phyloP scores from a whole-genome alignment of 1,140 invertebrate species.

The Drosophila setifemur region DNA sequence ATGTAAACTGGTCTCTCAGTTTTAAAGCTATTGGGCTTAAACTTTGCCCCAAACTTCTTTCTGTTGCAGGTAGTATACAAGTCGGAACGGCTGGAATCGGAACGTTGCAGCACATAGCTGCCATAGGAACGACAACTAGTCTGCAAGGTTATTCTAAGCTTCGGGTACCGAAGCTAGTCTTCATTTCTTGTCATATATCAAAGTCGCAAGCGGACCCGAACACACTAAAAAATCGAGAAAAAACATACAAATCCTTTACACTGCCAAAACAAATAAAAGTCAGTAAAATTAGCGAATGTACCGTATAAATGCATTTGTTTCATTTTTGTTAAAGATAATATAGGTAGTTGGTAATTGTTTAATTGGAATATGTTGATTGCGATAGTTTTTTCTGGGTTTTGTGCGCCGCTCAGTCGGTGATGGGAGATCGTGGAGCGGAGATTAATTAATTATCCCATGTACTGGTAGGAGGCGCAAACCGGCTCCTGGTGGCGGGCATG shows the following conservation, averaged over 20 bases:
- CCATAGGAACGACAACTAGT: too few relatives aligned
- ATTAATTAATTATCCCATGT: slow-evolving; percentile 85
- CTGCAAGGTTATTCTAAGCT: too few relatives aligned
- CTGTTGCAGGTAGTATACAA: too few relatives aligned
- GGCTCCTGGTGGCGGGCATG: slow-evolving; percentile 75
- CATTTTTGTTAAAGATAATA: slow-evolving; percentile 35
- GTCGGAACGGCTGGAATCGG: too few relatives aligned
- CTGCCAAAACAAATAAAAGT: neutral
- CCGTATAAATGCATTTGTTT: slow-evolving; percentile 42
- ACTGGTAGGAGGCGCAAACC: slow-evolving; percentile 88
- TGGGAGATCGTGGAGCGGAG: neutral
- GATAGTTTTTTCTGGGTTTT: slow-evolving; percentile 7
- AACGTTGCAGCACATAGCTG: too few relatives aligned
- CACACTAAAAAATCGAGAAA: neutral
- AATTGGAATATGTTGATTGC: slow-evolving; percentile 53
- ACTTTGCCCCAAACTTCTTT: too few relatives aligned
- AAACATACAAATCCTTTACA: too few relatives aligned
- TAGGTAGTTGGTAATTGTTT: slow-evolving; percentile 42
- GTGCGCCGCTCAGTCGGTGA: slow-evolving; percentile 32
- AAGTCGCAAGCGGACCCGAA: too few relatives aligned
- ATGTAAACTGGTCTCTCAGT: too few relatives aligned
- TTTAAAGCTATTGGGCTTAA: too few relatives aligned
- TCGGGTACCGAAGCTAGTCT: too few relatives aligned
- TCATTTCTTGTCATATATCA: too few relatives aligned
- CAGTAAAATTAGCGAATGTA: neutral